Evolutionary conservation across 1,140 invertebrate species (phyloP).

Genomic region (Cydia pomonella): DNA sequence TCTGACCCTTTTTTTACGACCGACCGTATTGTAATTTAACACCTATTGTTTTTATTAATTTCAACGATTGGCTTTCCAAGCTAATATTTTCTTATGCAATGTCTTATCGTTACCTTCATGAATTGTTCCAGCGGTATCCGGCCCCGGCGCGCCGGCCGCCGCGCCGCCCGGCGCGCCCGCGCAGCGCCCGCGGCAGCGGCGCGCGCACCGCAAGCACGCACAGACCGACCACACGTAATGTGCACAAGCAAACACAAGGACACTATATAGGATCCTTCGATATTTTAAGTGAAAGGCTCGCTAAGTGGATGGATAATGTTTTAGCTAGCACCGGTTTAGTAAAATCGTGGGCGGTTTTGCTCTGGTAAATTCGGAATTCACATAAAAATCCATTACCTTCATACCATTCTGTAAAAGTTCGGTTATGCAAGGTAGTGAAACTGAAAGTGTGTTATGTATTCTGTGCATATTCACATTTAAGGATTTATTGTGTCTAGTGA

Average conservation of each 20-base stretch:
- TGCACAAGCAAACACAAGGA: neutral
- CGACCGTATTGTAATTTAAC: too few species aligned
- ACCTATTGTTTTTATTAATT: too few species aligned
- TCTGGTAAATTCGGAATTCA: neutral
- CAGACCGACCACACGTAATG: conserved; percentile 61
- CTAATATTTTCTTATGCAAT: too few species aligned
- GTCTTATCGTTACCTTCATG: too few species aligned
- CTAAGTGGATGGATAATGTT: neutral
- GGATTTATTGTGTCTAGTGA: neutral
- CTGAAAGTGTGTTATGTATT: neutral
- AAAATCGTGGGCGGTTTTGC: neutral
- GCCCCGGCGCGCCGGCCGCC: neutral
- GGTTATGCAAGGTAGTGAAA: neutral
- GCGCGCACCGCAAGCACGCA: conserved; percentile 57
- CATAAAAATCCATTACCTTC: too few species aligned
- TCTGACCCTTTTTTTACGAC: too few species aligned
- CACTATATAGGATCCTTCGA: conserved; percentile 4
- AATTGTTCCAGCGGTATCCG: neutral
- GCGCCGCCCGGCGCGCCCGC: conserved; percentile 47
- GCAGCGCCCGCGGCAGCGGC: conserved; percentile 51
- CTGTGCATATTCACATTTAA: neutral
- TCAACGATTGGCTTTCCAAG: too few species aligned
- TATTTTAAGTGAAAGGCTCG: neutral
- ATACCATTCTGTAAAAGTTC: neutral
- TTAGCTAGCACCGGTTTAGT: neutral